Conservation (phyloP, 2,888 invertebrate genomes). For the Spodoptera littoralis region DNA sequence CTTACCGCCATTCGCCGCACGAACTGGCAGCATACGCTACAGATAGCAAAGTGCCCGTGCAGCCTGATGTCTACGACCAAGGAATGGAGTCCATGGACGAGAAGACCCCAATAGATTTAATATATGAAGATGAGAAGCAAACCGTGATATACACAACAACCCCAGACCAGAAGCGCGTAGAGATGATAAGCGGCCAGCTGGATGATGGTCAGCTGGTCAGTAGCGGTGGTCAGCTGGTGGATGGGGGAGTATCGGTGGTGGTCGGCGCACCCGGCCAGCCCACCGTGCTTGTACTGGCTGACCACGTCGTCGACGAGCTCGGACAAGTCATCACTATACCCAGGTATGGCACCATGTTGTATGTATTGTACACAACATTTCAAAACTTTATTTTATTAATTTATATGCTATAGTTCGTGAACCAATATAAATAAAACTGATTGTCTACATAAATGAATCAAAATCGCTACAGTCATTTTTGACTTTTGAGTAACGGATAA, state of each 20-base stretch:
- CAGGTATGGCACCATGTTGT: constrained; percentile 81
- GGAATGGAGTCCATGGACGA: constrained; percentile 89
- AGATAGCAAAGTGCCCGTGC: constrained; percentile 89
- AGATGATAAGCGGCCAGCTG: constrained; percentile 92
- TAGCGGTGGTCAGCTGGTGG: constrained; percentile 84
- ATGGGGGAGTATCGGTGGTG: constrained; percentile 87
- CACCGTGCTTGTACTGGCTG: constrained; percentile 92
- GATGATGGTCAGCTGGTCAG: constrained; percentile 88
- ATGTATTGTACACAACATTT: background rate
- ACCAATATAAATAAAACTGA: no score
- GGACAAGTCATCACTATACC: constrained; percentile 91
- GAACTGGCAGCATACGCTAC: constrained; percentile 86
- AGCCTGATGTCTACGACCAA: constrained; percentile 86
- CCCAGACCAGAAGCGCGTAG: constrained; percentile 94
- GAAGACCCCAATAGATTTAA: constrained; percentile 93
- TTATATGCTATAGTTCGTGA: no score
- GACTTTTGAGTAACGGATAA: no score
- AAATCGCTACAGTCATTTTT: no score
- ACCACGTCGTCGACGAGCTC: constrained; percentile 92
- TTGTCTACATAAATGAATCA: no score
- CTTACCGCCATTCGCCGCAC: constrained; percentile 89
- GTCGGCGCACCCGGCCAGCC: constrained; percentile 83
- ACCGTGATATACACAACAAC: constrained; percentile 95
- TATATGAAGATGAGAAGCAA: constrained; percentile 95
- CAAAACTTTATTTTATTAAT: no score